These are phyloP conservation scores for Watsonalla cultraria DNA, from an alignment of 2,888 invertebrate genomes.

Conservation along the genomic window DNA sequence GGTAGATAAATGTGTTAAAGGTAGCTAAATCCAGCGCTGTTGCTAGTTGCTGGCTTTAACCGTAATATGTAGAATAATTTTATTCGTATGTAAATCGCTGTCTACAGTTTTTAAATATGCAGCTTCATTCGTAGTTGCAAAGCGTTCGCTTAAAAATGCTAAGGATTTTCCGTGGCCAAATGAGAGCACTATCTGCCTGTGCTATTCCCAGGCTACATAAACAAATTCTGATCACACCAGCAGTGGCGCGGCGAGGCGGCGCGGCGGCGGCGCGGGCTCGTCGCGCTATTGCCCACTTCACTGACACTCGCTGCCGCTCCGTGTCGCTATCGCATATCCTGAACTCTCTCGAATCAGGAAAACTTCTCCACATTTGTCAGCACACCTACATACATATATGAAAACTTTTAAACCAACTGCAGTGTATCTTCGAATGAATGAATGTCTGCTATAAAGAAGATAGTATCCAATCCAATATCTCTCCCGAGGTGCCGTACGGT, in stretches of 20 bases:
- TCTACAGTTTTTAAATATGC: slow-evolving; percentile 52
- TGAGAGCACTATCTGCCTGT: slow-evolving; percentile 61
- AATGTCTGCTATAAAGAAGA: too few species aligned
- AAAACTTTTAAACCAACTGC: too few species aligned
- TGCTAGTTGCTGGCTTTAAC: slow-evolving; percentile 24
- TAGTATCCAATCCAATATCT: neutral
- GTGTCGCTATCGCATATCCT: too few species aligned
- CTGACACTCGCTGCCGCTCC: neutral
- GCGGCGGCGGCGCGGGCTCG: slow-evolving; percentile 17
- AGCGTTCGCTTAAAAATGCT: slow-evolving; percentile 66
- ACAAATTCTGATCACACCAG: slow-evolving; percentile 72
- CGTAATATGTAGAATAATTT: slow-evolving; percentile 37
- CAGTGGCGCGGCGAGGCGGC: slow-evolving; percentile 37
- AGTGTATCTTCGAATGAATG: too few species aligned
- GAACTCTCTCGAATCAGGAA: too few species aligned
- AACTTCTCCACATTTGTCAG: too few species aligned
- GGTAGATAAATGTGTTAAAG: slow-evolving; percentile 8
- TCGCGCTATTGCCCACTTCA: slow-evolving; percentile 27
- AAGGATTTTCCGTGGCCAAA: slow-evolving; percentile 66
- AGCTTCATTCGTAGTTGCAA: slow-evolving; percentile 66
- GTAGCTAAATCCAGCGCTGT: slow-evolving; percentile 14
- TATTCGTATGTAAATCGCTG: slow-evolving; percentile 53
- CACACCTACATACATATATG: too few species aligned
- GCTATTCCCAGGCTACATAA: slow-evolving; percentile 69
- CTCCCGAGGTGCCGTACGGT: neutral